phyloP scores from a whole-genome alignment of 2,113 vertebrate species.

The Bos indicus region DNA sequence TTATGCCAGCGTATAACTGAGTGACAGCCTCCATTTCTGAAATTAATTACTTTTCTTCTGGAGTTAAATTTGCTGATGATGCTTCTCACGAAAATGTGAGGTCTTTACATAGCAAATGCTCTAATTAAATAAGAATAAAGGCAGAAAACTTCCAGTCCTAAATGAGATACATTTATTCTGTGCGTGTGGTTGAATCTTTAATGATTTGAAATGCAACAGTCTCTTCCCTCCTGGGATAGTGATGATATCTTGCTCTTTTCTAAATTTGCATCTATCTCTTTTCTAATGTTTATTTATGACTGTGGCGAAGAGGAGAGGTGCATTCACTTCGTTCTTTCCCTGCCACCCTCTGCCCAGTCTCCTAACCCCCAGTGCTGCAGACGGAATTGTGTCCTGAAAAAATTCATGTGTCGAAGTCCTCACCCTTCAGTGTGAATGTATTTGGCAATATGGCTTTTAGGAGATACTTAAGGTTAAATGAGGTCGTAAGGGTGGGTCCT shows the following conservation, averaged over 20 bases:
- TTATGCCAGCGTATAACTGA: neutral
- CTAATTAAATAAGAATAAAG: slow-evolving; percentile 71
- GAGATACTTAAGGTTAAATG: neutral
- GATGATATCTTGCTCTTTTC: slow-evolving; percentile 33
- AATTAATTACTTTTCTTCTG: slow-evolving; percentile 59
- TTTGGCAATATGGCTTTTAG: neutral
- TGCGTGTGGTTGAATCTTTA: slow-evolving; percentile 38
- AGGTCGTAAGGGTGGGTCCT: neutral
- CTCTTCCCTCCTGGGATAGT: slow-evolving; percentile 34
- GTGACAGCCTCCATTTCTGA: slow-evolving; percentile 52
- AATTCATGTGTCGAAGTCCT: neutral
- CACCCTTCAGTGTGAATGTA: neutral
- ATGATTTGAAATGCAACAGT: slow-evolving; percentile 62
- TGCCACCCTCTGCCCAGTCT: neutral
- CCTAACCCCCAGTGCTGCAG: neutral
- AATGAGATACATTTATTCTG: slow-evolving; percentile 58
- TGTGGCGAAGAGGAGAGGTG: neutral
- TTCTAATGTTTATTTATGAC: slow-evolving; percentile 63
- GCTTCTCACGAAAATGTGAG: slow-evolving; percentile 55
- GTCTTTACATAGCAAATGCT: slow-evolving; percentile 51
- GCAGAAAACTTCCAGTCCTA: slow-evolving; percentile 51
- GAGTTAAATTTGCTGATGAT: slow-evolving; percentile 62
- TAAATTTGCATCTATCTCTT: slow-evolving; percentile 44
- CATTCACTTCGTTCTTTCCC: neutral
- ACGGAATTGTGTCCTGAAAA: neutral